phyloP scores from a whole-genome alignment of 2,888 invertebrate species.

The Eupithecia subumbrata region DNA sequence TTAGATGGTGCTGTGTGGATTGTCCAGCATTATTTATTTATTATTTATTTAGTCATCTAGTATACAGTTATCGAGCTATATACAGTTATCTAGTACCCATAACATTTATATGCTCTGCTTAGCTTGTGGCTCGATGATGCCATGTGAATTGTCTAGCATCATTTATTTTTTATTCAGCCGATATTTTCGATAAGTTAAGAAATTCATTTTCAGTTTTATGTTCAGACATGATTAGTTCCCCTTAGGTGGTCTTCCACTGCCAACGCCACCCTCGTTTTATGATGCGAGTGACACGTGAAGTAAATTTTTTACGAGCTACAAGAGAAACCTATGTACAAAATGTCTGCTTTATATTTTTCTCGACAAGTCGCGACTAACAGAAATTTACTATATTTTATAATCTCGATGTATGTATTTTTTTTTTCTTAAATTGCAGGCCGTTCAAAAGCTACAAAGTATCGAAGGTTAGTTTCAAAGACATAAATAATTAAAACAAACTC shows the following conservation, averaged over 20 bases:
- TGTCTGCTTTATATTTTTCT: not conserved
- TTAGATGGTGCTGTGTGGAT: no score
- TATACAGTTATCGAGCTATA: no score
- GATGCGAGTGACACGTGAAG: constrained; percentile 13
- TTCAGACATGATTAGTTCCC: not conserved
- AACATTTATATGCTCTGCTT: no score
- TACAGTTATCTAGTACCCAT: no score
- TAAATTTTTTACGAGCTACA: constrained; percentile 12
- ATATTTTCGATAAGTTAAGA: not conserved
- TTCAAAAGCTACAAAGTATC: not conserved
- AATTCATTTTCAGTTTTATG: not conserved
- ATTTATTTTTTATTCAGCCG: not conserved
- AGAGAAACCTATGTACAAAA: constrained; percentile 15
- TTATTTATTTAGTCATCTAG: no score
- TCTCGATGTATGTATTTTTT: not conserved
- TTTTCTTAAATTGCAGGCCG: not conserved
- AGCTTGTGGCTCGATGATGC: no score
- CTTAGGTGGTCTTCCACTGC: not conserved
- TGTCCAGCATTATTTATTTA: no score
- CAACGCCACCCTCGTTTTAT: constrained; percentile 16
- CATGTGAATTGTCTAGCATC: no score
- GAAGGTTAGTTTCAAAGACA: not conserved
- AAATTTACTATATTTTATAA: not conserved
- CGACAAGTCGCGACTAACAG: not conserved
- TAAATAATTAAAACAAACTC: not conserved